A percentile compares a stretch with the other conserved stretches of the same genome.
Evolutionary conservation across 53 echinoderm and acorn worm species (phyloP).

Genomic region (Zoroaster sp.): DNA sequence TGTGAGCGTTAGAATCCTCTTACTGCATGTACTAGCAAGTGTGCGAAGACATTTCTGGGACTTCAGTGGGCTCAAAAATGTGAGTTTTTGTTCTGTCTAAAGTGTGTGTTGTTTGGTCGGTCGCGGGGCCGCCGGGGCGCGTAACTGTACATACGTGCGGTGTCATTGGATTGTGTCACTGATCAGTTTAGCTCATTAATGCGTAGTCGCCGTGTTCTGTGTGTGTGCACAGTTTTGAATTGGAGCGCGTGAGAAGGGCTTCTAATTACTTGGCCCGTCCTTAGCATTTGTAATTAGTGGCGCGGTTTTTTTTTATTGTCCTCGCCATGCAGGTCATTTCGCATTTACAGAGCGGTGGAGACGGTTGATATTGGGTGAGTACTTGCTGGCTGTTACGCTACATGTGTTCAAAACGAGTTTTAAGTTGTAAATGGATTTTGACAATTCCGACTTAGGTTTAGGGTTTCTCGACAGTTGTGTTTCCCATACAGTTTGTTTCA

Average conservation of each 20-base stretch:
- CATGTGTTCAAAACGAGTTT: no score
- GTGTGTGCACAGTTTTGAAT: constrained; percentile 58
- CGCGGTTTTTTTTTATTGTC: constrained; percentile 56
- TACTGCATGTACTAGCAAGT: background rate
- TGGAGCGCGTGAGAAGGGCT: constrained; percentile 58
- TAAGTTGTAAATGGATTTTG: no score
- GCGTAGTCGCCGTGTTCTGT: background rate
- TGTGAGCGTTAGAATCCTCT: background rate
- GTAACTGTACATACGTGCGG: background rate
- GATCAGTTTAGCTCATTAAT: background rate
- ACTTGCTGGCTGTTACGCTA: background rate
- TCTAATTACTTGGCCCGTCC: constrained; percentile 72
- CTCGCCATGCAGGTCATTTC: constrained; percentile 33
- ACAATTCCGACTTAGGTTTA: no score
- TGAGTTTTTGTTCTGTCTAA: background rate
- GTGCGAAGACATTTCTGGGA: constrained; percentile 1
- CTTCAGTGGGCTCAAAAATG: background rate
- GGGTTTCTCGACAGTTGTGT: no score
- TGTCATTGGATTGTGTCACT: constrained; percentile 16
- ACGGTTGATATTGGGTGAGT: constrained; percentile 23
- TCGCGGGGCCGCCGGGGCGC: background rate
- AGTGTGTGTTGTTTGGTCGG: background rate
- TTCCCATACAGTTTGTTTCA: no score
- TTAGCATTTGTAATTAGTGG: constrained; percentile 66
- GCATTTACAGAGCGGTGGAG: constrained; percentile 2